Evolutionary conservation across 2,888 invertebrate species (phyloP).

Genomic region (Ochropleura leucogaster): DNA sequence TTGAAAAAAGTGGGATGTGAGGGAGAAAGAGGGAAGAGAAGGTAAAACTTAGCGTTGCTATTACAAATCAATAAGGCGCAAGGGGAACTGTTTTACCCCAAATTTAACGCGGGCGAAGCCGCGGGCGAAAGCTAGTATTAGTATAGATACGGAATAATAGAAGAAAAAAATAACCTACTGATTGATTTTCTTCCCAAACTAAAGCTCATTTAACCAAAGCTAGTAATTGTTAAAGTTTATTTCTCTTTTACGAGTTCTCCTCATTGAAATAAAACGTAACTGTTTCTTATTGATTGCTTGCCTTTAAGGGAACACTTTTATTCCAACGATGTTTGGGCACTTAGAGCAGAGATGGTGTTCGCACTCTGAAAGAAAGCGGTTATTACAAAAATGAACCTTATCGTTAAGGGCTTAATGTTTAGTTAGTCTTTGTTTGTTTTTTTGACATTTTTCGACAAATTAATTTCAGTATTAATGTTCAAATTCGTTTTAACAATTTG

Average conservation of each 20-base stretch:
- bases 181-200: slow-evolving; percentile 23
- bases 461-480: no score
- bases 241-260: slow-evolving; percentile 23
- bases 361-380: background rate
- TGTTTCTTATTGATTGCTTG: slow-evolving; percentile 24
- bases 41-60: no score
- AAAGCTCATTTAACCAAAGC: background rate
- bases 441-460: no score
- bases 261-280: slow-evolving; percentile 36
- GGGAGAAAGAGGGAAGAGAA: no score
- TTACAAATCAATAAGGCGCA: no score
- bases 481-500: no score
- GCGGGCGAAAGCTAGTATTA: no score
- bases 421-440: background rate
- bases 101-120: no score
- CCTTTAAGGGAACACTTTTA: slow-evolving; percentile 16
- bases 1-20: no score
- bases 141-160: no score
- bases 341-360: background rate
- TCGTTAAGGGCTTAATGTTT: background rate
- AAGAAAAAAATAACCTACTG: background rate
- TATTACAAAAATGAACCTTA: background rate
- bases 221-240: slow-evolving; percentile 44
- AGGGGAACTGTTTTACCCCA: no score
- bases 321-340: background rate